A percentile compares a stretch with the other conserved stretches of the same genome.
Evolutionary conservation across 2,113 vertebrate species (phyloP).

Genomic region (Sinocyclocheilus anshuiensis): DNA sequence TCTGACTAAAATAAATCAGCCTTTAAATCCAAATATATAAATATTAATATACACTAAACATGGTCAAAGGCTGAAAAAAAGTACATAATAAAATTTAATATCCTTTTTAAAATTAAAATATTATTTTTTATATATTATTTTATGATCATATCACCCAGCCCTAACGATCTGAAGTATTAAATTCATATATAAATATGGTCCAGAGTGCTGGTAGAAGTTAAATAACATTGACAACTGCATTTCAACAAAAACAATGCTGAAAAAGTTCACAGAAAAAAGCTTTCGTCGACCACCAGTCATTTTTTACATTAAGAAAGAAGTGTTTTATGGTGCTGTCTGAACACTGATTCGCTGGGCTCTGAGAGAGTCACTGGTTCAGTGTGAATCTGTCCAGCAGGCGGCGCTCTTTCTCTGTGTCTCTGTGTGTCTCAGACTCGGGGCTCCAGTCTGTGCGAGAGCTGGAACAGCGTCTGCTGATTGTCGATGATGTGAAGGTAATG

Average conservation of each 20-base stretch:
- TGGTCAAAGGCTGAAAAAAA: neutral
- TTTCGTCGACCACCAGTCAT: neutral
- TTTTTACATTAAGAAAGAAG: conserved; percentile 30
- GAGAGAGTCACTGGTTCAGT: conserved; percentile 14
- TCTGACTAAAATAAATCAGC: conserved; percentile 6
- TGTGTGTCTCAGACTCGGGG: conserved; percentile 81
- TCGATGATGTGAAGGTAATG: conserved; percentile 94
- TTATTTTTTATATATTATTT: neutral
- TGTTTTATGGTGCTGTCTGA: neutral
- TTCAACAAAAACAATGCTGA: conserved; percentile 25
- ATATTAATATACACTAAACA: neutral
- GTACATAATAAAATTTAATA: neutral
- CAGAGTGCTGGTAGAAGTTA: conserved; percentile 1
- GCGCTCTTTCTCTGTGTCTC: conserved; percentile 21
- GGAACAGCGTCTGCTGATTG: conserved; percentile 96
- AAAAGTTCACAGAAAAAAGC: neutral
- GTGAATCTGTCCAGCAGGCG: conserved; percentile 11
- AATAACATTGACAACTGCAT: conserved; percentile 13
- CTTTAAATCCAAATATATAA: neutral
- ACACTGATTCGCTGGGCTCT: neutral
- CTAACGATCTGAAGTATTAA: neutral
- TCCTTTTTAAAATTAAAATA: neutral
- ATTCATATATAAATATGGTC: conserved; percentile 37
- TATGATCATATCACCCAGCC: conserved; percentile 1
- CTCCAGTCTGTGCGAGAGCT: conserved; percentile 96